A percentile compares a stretch with the other conserved stretches of the same genome.
Evolutionary conservation across 1,140 invertebrate genomes (phyloP).

Genomic region (Drosophila trapezifrons): DNA sequence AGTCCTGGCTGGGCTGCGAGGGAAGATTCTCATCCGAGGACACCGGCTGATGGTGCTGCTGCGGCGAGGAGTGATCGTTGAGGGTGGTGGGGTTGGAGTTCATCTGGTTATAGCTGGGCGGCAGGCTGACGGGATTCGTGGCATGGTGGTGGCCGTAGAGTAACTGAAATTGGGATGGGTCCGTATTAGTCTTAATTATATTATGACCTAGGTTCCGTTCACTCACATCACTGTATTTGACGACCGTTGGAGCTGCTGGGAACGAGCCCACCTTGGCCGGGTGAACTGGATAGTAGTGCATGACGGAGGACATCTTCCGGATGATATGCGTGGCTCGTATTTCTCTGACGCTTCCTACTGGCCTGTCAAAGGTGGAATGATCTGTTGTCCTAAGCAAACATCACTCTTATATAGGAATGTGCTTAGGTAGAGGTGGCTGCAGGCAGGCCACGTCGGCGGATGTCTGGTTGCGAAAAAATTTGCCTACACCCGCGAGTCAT

Average conservation of each 20-base stretch:
- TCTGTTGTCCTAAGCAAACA: conserved; percentile 35
- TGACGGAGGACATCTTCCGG: conserved; percentile 71
- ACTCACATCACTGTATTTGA: conserved; percentile 70
- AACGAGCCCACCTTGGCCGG: conserved; percentile 59
- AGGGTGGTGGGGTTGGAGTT: conserved; percentile 22
- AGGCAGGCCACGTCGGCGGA: conserved; percentile 28
- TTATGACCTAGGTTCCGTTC: neutral
- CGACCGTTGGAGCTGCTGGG: conserved; percentile 34
- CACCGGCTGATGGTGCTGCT: conserved; percentile 50
- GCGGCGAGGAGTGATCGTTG: conserved; percentile 29
- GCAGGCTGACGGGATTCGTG: conserved; percentile 4
- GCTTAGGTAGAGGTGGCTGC: conserved; percentile 49
- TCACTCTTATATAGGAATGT: conserved; percentile 52
- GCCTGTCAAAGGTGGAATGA: conserved; percentile 57
- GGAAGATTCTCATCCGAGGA: conserved; percentile 73
- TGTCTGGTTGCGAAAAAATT: conserved; percentile 56
- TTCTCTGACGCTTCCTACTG: conserved; percentile 17
- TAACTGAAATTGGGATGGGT: conserved; percentile 19
- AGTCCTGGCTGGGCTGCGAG: conserved; percentile 52
- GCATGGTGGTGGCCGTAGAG: conserved; percentile 50
- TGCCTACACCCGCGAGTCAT: conserved; percentile 79
- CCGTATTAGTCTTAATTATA: neutral
- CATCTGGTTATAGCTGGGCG: conserved; percentile 34
- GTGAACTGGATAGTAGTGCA: conserved; percentile 80
- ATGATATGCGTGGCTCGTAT: conserved; percentile 1